Evolutionary conservation across 2,797 vertebrate species (phyloP).

Genomic region (Catharus ustulatus): DNA sequence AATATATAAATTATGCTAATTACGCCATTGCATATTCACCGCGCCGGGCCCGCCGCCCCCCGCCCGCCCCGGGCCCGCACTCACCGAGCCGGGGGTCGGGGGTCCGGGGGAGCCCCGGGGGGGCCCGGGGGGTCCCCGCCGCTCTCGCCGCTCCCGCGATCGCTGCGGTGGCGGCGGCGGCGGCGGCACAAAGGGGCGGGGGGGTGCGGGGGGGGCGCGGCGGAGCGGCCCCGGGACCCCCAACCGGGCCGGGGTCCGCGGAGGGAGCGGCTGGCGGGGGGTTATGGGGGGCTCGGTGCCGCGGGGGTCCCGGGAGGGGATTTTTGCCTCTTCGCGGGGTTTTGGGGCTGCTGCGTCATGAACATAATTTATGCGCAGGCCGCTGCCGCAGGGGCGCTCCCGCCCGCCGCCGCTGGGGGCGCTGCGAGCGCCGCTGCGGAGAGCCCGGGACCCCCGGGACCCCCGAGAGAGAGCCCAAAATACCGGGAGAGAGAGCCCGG

Average conservation of each 20-base stretch:
- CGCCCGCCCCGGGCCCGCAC: constrained; percentile 59
- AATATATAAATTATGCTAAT: constrained; percentile 99
- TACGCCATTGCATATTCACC: constrained; percentile 98
- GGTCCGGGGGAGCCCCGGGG: not conserved
- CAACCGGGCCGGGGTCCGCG: not conserved
- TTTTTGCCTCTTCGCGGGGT: not conserved
- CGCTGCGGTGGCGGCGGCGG: constrained; percentile 58
- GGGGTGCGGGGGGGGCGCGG: not conserved
- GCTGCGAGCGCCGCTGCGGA: too few relatives aligned
- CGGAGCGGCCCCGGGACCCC: not conserved
- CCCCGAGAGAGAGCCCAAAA: too few relatives aligned
- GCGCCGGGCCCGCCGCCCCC: constrained; percentile 64
- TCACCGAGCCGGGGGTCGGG: not conserved
- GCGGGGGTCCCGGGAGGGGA: not conserved
- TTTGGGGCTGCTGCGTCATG: constrained; percentile 97
- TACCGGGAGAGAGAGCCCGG: too few relatives aligned
- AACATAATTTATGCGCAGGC: too few relatives aligned
- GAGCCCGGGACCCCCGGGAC: too few relatives aligned
- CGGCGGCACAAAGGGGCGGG: constrained; percentile 67
- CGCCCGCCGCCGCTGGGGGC: too few relatives aligned
- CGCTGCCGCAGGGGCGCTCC: too few relatives aligned
- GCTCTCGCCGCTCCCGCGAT: not conserved
- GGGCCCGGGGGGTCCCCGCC: not conserved
- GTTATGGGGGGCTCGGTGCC: not conserved
- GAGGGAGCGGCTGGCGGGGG: too few relatives aligned